Base-by-base conservation (phyloP, 2,797 vertebrate species). In the Enteromius viviparus region DNA sequence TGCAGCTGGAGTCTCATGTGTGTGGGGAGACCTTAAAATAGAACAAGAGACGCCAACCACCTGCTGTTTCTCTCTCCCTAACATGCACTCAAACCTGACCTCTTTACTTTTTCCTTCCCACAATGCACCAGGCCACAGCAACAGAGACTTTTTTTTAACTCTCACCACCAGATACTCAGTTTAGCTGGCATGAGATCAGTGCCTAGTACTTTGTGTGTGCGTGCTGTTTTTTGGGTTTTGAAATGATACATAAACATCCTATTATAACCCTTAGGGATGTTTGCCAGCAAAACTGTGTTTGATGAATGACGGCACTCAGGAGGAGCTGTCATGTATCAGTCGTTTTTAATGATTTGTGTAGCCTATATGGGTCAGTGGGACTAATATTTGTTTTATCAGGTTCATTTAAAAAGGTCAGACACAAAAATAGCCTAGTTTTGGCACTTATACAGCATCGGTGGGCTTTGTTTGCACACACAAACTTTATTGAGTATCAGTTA, bases 131-230 rank as follows among this genome's bases (percentile, higher is more conserved):
- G 53, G 26, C 68, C 88, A 75, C 89, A 91, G 90, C 88, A 85
- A 84, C 86, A 76, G 78, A 49, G 83, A 89, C 89, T 85, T 84
- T 91, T 91, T 34, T 92, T 92, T 84, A 90, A 55, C 86, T 37
- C 14, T 88, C 85, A 85, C 85, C 84, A 14, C 66, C 87, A 84
- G 85, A 76, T 86, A 87, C 83, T 81, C 80, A 68, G 79, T 26
- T 76, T 83, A 53, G 49, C 83, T 74, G 85, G 71, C 78, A 76
- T 55, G 45, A 51, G 80, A 68, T 76, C 81, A 78, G 71, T 76
- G 9, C 21, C 19, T 53, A 69, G 62, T 77, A 53, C 79, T 64
- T 65, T 65, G 29, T 81, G 60, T 32, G 60, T 32, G 53, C 62
- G 49, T 45, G 58, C 58, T n/a, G 32, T 6, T 29, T 62, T 62